Evolutionary conservation across 2,113 vertebrate species (phyloP), one percentile per base, ranked within the genome.

Genomic region (Paradoxurus hermaphroditus): DNA sequence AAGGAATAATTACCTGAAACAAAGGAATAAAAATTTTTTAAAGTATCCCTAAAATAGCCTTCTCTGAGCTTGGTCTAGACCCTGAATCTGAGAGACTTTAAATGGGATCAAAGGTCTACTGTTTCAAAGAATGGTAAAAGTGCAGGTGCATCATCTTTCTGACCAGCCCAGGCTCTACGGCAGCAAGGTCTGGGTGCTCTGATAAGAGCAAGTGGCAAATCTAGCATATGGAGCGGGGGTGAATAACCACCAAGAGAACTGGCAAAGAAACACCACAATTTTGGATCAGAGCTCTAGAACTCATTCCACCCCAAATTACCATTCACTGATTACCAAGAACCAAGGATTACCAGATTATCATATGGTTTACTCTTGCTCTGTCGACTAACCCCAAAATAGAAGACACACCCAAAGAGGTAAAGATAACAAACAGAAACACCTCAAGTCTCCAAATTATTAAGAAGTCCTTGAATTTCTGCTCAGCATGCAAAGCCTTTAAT

Each of bases 321-420:
- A 41, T 34, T 86, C 39, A 78, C 10, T 84, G 56, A 87, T 86
- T 67, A 94, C 34, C 39, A 91, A 51, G 41, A 77, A 90, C 36
- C 29, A 83, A 86, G 36, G 41, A 77, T 56, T 68, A 91, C 8
- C 56, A 92, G n/a, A 56, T 2, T 2, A 92, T 21, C 4, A 82
- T n/a, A 63, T 49, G 77, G 39, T 41, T 96, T 88, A 72, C 65
- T 68, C 67, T 56, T 83, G 51, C 68, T 91, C 34, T 84, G 59
- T 85, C 79, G 86, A 83, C 73, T 90, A 82, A 91, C 18, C 39
- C 94, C 70, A 96, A 96, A 94, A 91, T 34, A 94, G 41, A 77
- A 34, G 18, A 77, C 51, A 95, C 62, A 94, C 9, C 46, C n/a
- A 92, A 94, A 77, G 21, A 93, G 77, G 27, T 86, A 97, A 97